Evolutionary conservation across 2,113 vertebrate genomes (phyloP), one percentile per base, ranked within the genome.

Genomic region (Uria aalge): DNA sequence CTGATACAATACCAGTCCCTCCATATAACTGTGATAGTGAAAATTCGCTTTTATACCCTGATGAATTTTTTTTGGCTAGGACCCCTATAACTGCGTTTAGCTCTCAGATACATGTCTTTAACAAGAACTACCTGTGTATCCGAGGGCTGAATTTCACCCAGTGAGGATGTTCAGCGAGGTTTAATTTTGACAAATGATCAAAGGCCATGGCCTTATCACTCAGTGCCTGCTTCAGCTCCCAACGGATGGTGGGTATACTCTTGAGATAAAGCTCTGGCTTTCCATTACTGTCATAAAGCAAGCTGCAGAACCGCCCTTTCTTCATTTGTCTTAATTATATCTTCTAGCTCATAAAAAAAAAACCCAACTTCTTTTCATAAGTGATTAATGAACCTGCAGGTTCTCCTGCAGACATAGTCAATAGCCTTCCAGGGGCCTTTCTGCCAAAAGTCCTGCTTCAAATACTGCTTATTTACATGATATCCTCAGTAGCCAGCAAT

Each of bases 361-460:
- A 67, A 56, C 20, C 19, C 20, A 86, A 29, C 63, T 97, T 86
- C 87, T 90, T 56, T 83, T 88, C 90, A 81, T 88, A 55, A 76
- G 93, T 97, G 98, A 98, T 98, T 98, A 98, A 98, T 97, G 96
- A 95, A 97, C 94, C 95, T 98, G 88, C 96, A 95, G 90, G 97
- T 98, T 98, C 97, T 98, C 96, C 94, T 98, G 94, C 96, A 97
- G 96, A 94, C 97, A 85, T 8, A 97, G 94, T 92, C 98, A 98
- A 59, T 57, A 85, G n/a, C 27, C 41, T 94, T 87, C 41, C 41
- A 63, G 16, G 24, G 13, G 21, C 34, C 32, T 85, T 80, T 76
- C 72, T 50, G 30, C 41, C 7, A 2, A 20, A 71, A 84, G 76
- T 30, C 38, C 34, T 76, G 41, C 78, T 82, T 38, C 7, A 6